Conservation (phyloP, 1,140 invertebrate genomes). For the Lordiphosa mommai region DNA sequence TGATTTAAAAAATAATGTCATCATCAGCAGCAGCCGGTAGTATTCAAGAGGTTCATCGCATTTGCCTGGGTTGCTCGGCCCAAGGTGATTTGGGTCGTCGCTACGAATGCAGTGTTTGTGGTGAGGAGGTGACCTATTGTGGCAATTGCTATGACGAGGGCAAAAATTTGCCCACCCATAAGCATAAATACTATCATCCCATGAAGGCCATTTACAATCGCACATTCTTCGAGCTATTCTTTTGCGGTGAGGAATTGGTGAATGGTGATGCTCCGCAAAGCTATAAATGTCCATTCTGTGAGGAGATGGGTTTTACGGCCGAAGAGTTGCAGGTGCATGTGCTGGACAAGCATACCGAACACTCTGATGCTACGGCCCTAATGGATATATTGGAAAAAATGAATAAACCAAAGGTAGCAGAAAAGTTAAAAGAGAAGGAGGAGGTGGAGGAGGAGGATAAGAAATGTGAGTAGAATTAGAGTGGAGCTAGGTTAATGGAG, state of each 20-base stretch:
- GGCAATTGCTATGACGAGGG: constrained; percentile 25
- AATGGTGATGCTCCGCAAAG: constrained; percentile 42
- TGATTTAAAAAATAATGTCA: background rate
- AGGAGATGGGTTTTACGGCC: constrained; percentile 28
- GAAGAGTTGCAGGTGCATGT: constrained; percentile 41
- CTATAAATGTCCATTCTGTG: constrained; percentile 42
- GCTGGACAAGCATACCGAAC: constrained; percentile 13
- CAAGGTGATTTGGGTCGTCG: constrained; percentile 10
- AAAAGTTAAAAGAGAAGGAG: background rate
- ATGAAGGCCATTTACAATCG: constrained; percentile 42
- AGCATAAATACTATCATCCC: constrained; percentile 52
- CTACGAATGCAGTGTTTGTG: constrained; percentile 43
- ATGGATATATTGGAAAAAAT: constrained; percentile 34
- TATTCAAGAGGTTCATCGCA: background rate
- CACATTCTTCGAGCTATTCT: constrained; percentile 25
- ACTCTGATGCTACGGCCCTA: constrained; percentile 24
- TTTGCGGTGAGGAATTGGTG: constrained; percentile 27
- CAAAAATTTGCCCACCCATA: constrained; percentile 7
- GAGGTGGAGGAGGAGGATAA: background rate
- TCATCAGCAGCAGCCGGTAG: background rate
- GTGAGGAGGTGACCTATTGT: constrained; percentile 26
- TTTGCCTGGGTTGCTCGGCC: constrained; percentile 21
- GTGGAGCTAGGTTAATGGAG: constrained; percentile 10
- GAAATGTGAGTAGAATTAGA: constrained; percentile 33
- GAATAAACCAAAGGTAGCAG: background rate